Evolutionary conservation across 2,113 vertebrate genomes (phyloP), one percentile per base, ranked within the genome.

Genomic region (Pelvicachromis taeniatus): DNA sequence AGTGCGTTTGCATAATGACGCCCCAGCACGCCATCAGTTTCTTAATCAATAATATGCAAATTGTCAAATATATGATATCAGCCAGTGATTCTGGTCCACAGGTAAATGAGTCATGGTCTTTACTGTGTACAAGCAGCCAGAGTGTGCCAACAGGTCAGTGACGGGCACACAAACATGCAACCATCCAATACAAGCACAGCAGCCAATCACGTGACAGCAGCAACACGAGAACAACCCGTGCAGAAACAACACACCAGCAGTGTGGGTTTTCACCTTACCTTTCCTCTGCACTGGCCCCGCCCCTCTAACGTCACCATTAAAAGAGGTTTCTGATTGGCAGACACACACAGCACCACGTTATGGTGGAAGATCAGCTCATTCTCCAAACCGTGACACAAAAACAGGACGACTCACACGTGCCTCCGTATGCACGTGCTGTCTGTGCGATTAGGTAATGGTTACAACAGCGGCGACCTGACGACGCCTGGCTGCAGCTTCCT

Each of bases 251-350:
- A 80, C 53, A 58, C 68, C 9, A 55, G 9, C 33, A 52, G 13
- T 4, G 3, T 59, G 11, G 9, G 19, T 80, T 38, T 53, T 12
- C 80, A 26, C n/a, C 89, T 88, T 83, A 95, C 94, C 93, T 92
- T 83, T 93, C 61, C 68, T 91, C 70, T 90, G 87, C 10, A 65
- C 85, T 42, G 92, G 88, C 73, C 54, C 80, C 68, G 90, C 90
- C 33, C 81, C 90, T 88, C 83, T 93, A 85, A 95, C 86, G 53
- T 91, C 93, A 73, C 94, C 92, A 19, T 95, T 95, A 90, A 94
- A 93, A 35, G 85, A 91, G 1, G 89, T 91, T 81, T 95, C 94
- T 95, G 92, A 87, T 86, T 82, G 83, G 84, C 65, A 87, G 81
- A 90, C 5, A 87, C 2, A 77, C 58, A 91, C 29, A 75, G 13